phyloP scores from a whole-genome alignment of 2,888 invertebrate species.

The Drosophila fulvimacula region DNA sequence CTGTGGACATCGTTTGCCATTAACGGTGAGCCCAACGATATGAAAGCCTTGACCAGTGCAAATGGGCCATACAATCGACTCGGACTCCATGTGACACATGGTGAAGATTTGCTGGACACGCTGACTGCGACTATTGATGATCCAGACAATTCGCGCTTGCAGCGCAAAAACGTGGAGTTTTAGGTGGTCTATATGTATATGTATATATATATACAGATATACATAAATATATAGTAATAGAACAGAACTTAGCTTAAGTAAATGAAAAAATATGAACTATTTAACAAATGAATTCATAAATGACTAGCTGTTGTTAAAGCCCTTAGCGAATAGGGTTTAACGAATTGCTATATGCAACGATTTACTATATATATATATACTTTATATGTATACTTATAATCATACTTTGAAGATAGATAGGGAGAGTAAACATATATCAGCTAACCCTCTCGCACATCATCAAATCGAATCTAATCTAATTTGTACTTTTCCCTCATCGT shows the following conservation, averaged over 20 bases:
- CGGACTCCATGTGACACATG: constrained; percentile 53
- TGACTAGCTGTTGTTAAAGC: not conserved
- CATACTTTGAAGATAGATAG: not conserved
- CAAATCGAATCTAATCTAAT: not conserved
- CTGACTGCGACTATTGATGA: constrained; percentile 79
- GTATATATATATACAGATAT: not conserved
- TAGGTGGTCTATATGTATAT: constrained; percentile 27
- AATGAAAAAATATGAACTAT: not conserved
- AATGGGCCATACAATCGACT: constrained; percentile 84
- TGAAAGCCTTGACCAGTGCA: constrained; percentile 59
- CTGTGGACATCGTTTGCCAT: constrained; percentile 85
- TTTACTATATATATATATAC: not conserved
- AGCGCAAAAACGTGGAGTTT: constrained; percentile 65
- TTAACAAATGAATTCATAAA: not conserved
- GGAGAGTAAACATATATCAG: not conserved
- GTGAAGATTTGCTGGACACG: constrained; percentile 74
- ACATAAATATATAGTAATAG: not conserved
- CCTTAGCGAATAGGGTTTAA: not conserved
- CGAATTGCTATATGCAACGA: too few species aligned
- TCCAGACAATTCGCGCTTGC: constrained; percentile 70
- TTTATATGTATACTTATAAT: not conserved
- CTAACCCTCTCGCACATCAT: not conserved
- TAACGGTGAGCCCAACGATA: constrained; percentile 73
- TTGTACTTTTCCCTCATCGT: not conserved
- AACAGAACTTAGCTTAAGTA: not conserved